phyloP scores from a whole-genome alignment of 2,888 invertebrate species.

The Catocala fraxini region DNA sequence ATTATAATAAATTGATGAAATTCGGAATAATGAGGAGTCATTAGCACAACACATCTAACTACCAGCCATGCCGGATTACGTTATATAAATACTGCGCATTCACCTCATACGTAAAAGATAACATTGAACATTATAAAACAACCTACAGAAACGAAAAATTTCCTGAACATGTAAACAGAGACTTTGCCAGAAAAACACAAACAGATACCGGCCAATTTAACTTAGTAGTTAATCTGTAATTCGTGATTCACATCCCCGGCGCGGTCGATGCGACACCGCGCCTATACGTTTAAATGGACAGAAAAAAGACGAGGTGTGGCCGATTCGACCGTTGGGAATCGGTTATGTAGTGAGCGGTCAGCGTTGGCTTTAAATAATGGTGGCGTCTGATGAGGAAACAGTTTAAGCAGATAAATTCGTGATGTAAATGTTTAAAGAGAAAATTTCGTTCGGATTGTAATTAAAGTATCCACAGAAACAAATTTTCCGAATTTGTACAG shows the following conservation, averaged over 20 bases:
- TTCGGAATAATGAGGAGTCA: conserved; percentile 13
- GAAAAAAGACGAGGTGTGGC: conserved; percentile 69
- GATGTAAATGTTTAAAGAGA: conserved; percentile 1
- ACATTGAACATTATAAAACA: conserved; percentile 15
- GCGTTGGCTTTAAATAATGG: conserved; percentile 31
- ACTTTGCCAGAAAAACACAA: conserved; percentile 37
- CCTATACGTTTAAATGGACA: conserved; percentile 74
- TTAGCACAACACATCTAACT: no score
- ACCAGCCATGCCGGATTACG: no score
- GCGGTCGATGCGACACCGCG: conserved; percentile 67
- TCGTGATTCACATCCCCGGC: conserved; percentile 67
- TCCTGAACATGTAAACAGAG: conserved; percentile 21
- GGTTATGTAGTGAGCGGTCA: conserved; percentile 48
- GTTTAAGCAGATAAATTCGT: conserved; percentile 13
- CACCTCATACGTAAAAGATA: conserved; percentile 6
- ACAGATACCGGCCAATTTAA: conserved; percentile 59
- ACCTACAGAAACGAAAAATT: conserved; percentile 24
- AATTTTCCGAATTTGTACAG: no score
- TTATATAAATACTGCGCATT: no score
- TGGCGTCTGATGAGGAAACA: conserved; percentile 25
- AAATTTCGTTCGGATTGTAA: not conserved
- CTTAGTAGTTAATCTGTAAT: conserved; percentile 76
- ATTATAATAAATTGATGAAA: conserved; percentile 18
- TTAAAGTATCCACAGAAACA: no score
- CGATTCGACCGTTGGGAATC: conserved; percentile 44